Evolutionary conservation across 2,797 vertebrate species (phyloP).

Genomic region (Cyprinella venusta): DNA sequence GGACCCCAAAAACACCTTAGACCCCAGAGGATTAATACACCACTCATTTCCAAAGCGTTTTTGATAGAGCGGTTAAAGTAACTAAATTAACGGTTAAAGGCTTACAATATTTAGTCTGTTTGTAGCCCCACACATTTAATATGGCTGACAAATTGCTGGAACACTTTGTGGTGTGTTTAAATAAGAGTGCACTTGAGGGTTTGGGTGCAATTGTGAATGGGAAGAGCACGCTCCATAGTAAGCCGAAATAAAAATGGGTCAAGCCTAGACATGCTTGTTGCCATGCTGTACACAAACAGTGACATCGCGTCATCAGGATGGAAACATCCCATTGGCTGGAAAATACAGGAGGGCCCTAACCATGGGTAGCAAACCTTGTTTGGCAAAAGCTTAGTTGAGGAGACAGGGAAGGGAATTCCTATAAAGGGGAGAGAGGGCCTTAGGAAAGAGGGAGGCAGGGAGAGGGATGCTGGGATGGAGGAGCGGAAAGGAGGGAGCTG

Average conservation of each 20-base stretch:
- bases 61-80: slow-evolving; percentile 11
- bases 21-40: neutral
- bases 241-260: slow-evolving; percentile 59
- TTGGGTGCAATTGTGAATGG: slow-evolving; percentile 49
- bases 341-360: slow-evolving; percentile 40
- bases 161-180: slow-evolving; percentile 45
- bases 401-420: slow-evolving; percentile 59
- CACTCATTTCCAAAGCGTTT: neutral
- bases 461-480: slow-evolving; percentile 3
- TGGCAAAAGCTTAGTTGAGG: slow-evolving; percentile 41
- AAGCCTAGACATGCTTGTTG: slow-evolving; percentile 54
- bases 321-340: slow-evolving; percentile 65
- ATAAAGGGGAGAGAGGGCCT: slow-evolving; percentile 16
- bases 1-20: too few relatives aligned
- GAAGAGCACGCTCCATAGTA: slow-evolving; percentile 51
- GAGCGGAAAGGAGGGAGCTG: slow-evolving; percentile 32
- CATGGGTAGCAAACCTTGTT: slow-evolving; percentile 11
- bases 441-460: slow-evolving; percentile 20
- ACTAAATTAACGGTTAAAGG: neutral
- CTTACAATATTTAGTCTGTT: slow-evolving; percentile 23
- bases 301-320: slow-evolving; percentile 61
- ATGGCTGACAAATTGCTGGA: slow-evolving; percentile 37
- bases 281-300: slow-evolving; percentile 63
- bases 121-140: slow-evolving; percentile 27
- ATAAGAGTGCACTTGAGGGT: slow-evolving; percentile 44